A percentile compares a stretch with the other conserved stretches of the same genome.
phyloP scores from a whole-genome alignment of 1,140 invertebrate genomes.

The Aricia agestis region DNA sequence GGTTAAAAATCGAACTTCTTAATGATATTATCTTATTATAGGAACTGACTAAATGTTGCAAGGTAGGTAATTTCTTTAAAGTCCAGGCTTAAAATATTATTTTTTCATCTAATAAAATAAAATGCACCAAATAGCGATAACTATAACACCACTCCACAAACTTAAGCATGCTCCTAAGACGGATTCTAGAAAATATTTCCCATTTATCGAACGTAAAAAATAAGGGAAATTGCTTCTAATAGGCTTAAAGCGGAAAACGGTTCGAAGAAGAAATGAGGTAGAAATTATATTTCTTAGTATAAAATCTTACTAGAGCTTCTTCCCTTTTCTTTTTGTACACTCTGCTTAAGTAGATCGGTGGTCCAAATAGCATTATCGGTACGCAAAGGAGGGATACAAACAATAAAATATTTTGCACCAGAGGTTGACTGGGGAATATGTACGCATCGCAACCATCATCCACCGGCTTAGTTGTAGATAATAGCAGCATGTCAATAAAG shows the following conservation, averaged over 20 bases:
- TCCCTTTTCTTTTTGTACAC: constrained; percentile 72
- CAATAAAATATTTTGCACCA: constrained; percentile 88
- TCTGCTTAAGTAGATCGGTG: constrained; percentile 88
- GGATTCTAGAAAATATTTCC: not conserved
- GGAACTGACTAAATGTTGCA: too few relatives aligned
- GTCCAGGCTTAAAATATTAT: too few relatives aligned
- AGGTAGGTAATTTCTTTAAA: too few relatives aligned
- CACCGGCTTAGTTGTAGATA: constrained; percentile 79
- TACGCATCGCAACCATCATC: constrained; percentile 72
- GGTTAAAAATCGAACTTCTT: too few relatives aligned
- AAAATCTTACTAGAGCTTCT: constrained; percentile 32
- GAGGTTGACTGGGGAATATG: constrained; percentile 82
- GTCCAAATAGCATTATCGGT: constrained; percentile 94
- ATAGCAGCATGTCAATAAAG: constrained; percentile 94
- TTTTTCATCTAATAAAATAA: too few relatives aligned
- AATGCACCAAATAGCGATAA: too few relatives aligned
- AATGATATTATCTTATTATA: too few relatives aligned
- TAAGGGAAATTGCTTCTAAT: not conserved
- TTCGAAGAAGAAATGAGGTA: not conserved
- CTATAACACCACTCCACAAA: too few relatives aligned
- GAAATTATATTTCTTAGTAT: not conserved
- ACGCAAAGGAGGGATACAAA: constrained; percentile 88
- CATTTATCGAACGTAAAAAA: constrained; percentile 28
- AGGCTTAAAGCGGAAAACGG: not conserved
- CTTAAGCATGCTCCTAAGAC: not conserved